Evolutionary conservation across 1,140 invertebrate genomes (phyloP), one percentile per base, ranked within the genome.

Genomic region (Zaprionus ornatus): DNA sequence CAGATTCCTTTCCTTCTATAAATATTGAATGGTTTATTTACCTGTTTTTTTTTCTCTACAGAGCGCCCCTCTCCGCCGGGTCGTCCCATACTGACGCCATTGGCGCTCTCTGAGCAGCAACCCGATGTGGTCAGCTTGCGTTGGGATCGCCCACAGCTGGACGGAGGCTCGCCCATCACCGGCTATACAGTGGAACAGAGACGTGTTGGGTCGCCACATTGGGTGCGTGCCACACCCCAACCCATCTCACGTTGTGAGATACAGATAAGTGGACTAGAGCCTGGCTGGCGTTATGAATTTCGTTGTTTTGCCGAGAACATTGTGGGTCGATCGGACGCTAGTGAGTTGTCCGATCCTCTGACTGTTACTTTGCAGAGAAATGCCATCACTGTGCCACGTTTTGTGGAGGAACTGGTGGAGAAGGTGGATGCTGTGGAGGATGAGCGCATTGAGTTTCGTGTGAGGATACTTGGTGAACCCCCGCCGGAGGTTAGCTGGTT

Each of bases 401-500:
- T 97, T 79, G 93, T 95, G 6, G 93, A 94, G 54, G 95, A 95
- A 52, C 93, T 97, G 15, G 91, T 93, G 60, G 96, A 97, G 77
- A 94, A 50, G 4, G 45, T 94, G 0, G 93, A 94, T 1, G 95
- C 95, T 3, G 93, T 97, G 7, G 96, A 97, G 93, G 96, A 97
- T 79, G 96, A 97, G 76, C 95, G 96, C 94, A 95, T 96, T 4
- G 96, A 97, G 88, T 97, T 98, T 82, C 95, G 95, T 40, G 97
- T 98, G 1, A 94, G 96, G 72, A 96, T 98, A 69, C 93, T 95
- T 12, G 98, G 98, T 1, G 95, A 95, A 29, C 98, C 98, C 0
- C 92, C 94, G 6, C 98, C 98, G 2, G 96, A 96, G 79, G 95
- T 99, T 23, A 95, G 95, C n/a, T 99, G 98, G 98, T 99, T 96